Base-by-base conservation (phyloP, 1,140 invertebrate genomes). In the Drepana arcuata region DNA sequence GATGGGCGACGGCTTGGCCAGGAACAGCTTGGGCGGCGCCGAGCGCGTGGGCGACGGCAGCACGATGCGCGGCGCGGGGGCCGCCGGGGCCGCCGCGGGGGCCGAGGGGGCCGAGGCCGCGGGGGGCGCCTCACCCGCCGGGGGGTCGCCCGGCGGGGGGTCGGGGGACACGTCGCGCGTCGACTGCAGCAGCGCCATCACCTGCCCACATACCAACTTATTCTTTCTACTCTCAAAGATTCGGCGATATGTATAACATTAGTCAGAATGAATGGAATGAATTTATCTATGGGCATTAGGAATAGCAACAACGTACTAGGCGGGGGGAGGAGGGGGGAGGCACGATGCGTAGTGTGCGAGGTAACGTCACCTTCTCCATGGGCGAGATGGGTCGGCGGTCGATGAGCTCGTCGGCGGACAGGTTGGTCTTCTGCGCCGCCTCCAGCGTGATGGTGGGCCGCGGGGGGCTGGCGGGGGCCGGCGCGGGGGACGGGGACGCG, bases 1-100 rank as follows among this genome's bases (percentile, higher is more conserved):
- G 41, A 86, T 84, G 2, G 83, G 75, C 29, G 78, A 78, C 40
- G 81, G 74, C 66, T 87, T 87, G 24, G 70, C 65, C 41, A 73
- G 60, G 63, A 84, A 84, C 40, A 84, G 51, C 52, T 82, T 82
- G 31, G 72, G 61, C 35, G 80, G 77, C 30, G 63, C 58, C 26
- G 78, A 56, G 48, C 85, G 84, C 26, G 82, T 68, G 2, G 83
- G 77, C 44, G 77, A 82, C 14, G 84, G 83, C 32, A 85, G 59
- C 29, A 84, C 68, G 37, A 85, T 84, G 48, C 83, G 74, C 40
- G 72, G 56, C 35, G 52, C 48, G 49, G 83, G 78, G 0, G 67
- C 32, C 41, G 16, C 63, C 33, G 14, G 6, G 40, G 27, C 11
- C 14, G 33, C 31, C 16, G 84, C 83, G 31, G 85, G 59, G 28